Percentiles rank a stretch among this genome's conserved stretches.
Conservation (phyloP, 2,797 vertebrate species). For the Decapterus maruadsi region DNA sequence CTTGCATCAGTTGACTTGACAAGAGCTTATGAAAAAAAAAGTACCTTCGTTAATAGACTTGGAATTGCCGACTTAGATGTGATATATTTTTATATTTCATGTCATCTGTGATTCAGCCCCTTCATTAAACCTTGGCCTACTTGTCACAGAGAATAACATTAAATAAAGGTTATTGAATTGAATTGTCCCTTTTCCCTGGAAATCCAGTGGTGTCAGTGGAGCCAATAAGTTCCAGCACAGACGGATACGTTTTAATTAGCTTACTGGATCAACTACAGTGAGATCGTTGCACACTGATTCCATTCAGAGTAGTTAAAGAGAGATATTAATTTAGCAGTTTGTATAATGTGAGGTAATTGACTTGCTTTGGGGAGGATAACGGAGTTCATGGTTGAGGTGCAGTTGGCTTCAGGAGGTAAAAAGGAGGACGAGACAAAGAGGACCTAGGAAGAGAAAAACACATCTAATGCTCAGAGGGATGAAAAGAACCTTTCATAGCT, state of each 20-base stretch:
- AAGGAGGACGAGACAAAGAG: not conserved
- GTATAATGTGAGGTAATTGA: not conserved
- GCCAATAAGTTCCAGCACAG: conserved; percentile 4
- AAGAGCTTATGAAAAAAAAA: conserved; percentile 23
- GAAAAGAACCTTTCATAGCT: not conserved
- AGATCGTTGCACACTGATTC: not conserved
- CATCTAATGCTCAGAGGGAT: not conserved
- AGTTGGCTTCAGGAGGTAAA: not conserved
- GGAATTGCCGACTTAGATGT: conserved; percentile 31
- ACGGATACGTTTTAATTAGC: conserved; percentile 54
- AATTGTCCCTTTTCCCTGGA: conserved; percentile 53
- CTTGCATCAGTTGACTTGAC: conserved; percentile 33
- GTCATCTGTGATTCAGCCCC: conserved; percentile 52
- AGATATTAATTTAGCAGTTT: conserved; percentile 8
- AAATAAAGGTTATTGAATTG: conserved; percentile 70
- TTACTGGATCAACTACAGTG: conserved; percentile 9
- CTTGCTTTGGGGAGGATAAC: not conserved
- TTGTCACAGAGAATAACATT: conserved; percentile 58
- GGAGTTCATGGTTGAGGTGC: conserved; percentile 1
- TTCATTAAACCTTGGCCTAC: conserved; percentile 60
- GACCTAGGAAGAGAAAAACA: not conserved
- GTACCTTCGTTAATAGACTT: conserved; percentile 34
- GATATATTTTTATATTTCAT: conserved; percentile 44
- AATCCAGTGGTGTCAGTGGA: conserved; percentile 35
- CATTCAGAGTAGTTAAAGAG: conserved; percentile 19